Percentiles rank a stretch among this genome's conserved stretches.
phyloP scores from a whole-genome alignment of 2,113 vertebrate genomes.

The Sylvietta virens region DNA sequence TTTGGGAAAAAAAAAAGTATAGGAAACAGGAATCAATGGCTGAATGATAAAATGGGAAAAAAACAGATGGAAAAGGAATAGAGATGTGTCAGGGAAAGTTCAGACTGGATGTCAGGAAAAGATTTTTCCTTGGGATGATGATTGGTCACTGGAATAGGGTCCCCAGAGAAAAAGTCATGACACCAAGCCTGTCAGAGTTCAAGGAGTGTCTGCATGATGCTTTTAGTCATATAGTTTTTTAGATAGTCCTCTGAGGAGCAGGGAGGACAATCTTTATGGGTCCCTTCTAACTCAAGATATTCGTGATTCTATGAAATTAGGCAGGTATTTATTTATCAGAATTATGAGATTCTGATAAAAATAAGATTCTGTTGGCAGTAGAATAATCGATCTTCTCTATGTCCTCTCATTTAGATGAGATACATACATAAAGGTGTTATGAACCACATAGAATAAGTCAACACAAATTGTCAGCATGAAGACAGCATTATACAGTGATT shows the following conservation, averaged over 20 bases:
- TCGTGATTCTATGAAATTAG: neutral
- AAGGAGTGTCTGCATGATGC: neutral
- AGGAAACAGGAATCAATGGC: neutral
- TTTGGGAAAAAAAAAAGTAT: neutral
- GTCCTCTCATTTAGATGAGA: neutral
- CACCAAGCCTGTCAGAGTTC: neutral
- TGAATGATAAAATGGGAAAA: neutral
- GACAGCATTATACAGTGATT: neutral
- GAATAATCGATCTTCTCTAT: neutral
- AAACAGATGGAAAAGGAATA: neutral
- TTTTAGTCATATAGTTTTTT: neutral
- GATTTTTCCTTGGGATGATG: neutral
- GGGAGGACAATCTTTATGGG: too few species aligned
- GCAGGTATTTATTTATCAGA: neutral
- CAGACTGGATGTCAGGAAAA: neutral
- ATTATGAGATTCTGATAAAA: neutral
- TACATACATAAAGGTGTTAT: neutral
- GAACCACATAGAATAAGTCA: neutral
- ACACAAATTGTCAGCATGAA: neutral
- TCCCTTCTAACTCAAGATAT: neutral
- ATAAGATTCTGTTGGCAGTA: neutral
- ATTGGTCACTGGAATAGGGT: neutral
- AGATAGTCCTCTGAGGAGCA: neutral
- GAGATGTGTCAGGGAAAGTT: neutral
- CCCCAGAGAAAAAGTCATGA: neutral